Conservation (phyloP, 2,888 invertebrate genomes). For the Apamea epomidion region DNA sequence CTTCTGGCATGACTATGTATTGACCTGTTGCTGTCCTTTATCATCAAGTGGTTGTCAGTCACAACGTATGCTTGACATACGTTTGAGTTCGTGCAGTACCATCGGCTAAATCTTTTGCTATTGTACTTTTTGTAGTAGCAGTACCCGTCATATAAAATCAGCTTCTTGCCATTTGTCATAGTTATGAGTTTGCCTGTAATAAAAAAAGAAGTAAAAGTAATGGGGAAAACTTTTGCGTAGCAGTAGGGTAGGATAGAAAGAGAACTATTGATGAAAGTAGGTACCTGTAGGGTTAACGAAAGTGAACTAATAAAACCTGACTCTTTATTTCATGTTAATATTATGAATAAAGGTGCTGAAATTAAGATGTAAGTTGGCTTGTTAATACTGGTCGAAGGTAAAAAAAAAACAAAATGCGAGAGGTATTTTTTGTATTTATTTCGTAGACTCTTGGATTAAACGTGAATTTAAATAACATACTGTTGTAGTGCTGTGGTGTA, state of each 20-base stretch:
- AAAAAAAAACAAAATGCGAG: background rate
- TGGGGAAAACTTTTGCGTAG: background rate
- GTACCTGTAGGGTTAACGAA: background rate
- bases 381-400: background rate
- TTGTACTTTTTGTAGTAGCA: constrained; percentile 45
- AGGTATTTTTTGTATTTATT: background rate
- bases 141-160: constrained; percentile 43
- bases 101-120: constrained; percentile 38
- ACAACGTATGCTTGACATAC: constrained; percentile 38
- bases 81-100: constrained; percentile 43
- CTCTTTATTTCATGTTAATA: background rate
- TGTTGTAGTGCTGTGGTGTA: background rate
- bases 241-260: background rate
- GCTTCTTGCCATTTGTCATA: constrained; percentile 49
- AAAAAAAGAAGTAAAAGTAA: constrained; percentile 5
- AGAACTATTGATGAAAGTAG: background rate
- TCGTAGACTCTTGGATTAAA: background rate
- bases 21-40: constrained; percentile 17
- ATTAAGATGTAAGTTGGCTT: background rate
- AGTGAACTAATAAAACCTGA: background rate
- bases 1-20: constrained; percentile 25
- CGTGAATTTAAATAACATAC: background rate
- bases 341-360: background rate
- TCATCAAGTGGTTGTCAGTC: constrained; percentile 21
- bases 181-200: constrained; percentile 52